phyloP scores from a whole-genome alignment of 2,797 vertebrate species.

The Sebastiscus albofasciatus region DNA sequence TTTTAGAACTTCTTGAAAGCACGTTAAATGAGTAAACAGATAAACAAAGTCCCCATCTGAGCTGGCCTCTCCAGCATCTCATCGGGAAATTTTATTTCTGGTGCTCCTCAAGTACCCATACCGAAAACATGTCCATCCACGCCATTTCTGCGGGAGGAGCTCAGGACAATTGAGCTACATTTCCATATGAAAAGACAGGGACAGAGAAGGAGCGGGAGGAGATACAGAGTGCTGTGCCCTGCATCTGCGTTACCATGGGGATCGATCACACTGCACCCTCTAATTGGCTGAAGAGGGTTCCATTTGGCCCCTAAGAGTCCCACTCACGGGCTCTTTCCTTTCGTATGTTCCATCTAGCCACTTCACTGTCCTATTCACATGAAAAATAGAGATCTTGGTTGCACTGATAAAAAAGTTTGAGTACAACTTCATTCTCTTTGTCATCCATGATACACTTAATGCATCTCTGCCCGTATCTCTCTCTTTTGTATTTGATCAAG shows the following conservation, averaged over 20 bases:
- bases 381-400: slow-evolving; percentile 57
- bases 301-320: slow-evolving; percentile 69
- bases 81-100: slow-evolving; percentile 15
- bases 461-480: background rate
- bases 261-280: slow-evolving; percentile 65
- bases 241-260: slow-evolving; percentile 79
- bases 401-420: slow-evolving; percentile 39
- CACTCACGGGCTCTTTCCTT: slow-evolving; percentile 58
- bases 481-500: background rate
- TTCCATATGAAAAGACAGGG: slow-evolving; percentile 74
- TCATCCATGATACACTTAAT: background rate
- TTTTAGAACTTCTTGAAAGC: slow-evolving; percentile 53
- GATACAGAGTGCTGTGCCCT: slow-evolving; percentile 63
- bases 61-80: slow-evolving; percentile 12
- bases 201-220: slow-evolving; percentile 56
- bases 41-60: slow-evolving; percentile 45
- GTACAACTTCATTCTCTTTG: slow-evolving; percentile 22
- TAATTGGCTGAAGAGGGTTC: slow-evolving; percentile 72
- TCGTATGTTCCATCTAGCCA: slow-evolving; percentile 62
- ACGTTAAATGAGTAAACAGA: slow-evolving; percentile 50
- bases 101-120: slow-evolving; percentile 16
- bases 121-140: slow-evolving; percentile 29
- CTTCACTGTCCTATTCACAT: slow-evolving; percentile 65
- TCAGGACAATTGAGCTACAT: slow-evolving; percentile 60
- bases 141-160: slow-evolving; percentile 40